Base-by-base conservation (phyloP, 2,113 vertebrate genomes). In the Hassar affinis region DNA sequence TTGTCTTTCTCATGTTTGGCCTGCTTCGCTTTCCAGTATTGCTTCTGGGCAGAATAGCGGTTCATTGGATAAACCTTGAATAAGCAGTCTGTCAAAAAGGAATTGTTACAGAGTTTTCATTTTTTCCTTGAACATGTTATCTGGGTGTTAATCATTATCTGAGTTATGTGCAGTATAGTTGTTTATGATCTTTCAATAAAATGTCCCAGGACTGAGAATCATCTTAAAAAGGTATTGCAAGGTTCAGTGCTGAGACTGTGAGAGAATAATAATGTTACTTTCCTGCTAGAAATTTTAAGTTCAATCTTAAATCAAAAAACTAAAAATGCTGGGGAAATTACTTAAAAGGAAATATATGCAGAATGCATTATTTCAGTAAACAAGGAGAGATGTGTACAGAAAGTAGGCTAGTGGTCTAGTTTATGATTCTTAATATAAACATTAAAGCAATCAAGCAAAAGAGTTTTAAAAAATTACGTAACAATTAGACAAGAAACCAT, bases 11-110 rank as follows among this genome's bases (percentile, higher is more conserved):
- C 97, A 78, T 98, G 97, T 90, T 99, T 99, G 87, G 97, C 97
- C 83, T 99, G 97, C 72, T 99, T 99, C 86, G 98, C 96, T 89
- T 98, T 99, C 98, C 97, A 99, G 93, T 97, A 99, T 90, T 99
- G 98, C 87, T 99, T 99, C 93, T 99, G 98, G 6, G 98, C 98
- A 0, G 98, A 99, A 92, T 99, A 99, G 14, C 98, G 96, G 88
- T 96, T 99, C 98, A 99, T 99, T 56, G 98, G 98, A 81, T 96
- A 99, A 2, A 99, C 97, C 85, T 96, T 98, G 87, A 99, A 99
- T 77, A 99, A 96, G 88, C 98, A 99, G 69, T 99, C 98, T 99
- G 27, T 35, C 10, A 0, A 38, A 75, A 62, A 66, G 6, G 1
- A 47, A 66, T 38, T 51, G 4, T 30, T 17, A 42, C 2, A 59